Conservation (phyloP, 2,888 invertebrate genomes). For the Drosophila acutilabella region DNA sequence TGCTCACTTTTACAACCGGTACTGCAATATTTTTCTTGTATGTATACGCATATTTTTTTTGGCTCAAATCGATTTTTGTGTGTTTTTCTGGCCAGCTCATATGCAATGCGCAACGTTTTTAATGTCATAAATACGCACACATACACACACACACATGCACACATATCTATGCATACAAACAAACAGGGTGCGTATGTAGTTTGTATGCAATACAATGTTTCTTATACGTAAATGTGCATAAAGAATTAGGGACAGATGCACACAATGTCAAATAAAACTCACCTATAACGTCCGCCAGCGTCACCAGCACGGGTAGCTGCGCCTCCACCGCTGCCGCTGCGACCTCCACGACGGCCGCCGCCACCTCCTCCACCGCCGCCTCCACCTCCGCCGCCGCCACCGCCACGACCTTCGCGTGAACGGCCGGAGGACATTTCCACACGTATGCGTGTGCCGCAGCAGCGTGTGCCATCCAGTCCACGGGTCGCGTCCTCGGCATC, state of each 20-base stretch:
- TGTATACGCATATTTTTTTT: constrained; percentile 57
- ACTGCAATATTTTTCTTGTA: constrained; percentile 50
- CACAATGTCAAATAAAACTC: constrained; percentile 49
- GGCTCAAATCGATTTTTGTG: constrained; percentile 65
- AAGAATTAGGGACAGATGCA: constrained; percentile 16
- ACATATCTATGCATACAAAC: constrained; percentile 9
- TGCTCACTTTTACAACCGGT: constrained; percentile 56
- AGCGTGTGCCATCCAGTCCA: constrained; percentile 92
- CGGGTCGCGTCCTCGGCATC: constrained; percentile 94
- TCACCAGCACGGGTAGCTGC: constrained; percentile 79
- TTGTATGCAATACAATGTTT: constrained; percentile 7
- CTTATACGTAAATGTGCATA: constrained; percentile 3
- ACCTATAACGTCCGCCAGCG: constrained; percentile 83
- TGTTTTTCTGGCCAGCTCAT: constrained; percentile 36
- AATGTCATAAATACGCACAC: constrained; percentile 34
- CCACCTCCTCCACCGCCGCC: constrained; percentile 87
- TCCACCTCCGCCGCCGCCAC: constrained; percentile 82
- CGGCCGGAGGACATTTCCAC: constrained; percentile 97
- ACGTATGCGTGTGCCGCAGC: constrained; percentile 95
- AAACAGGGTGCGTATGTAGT: constrained; percentile 1
- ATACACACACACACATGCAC: constrained; percentile 13
- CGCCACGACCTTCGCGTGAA: constrained; percentile 90
- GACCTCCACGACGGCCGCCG: constrained; percentile 86
- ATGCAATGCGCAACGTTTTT: constrained; percentile 34
- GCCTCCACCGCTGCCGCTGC: constrained; percentile 81